Evolutionary conservation across 2,797 vertebrate genomes (phyloP), one percentile per base, ranked within the genome.

Genomic region (Sebastes aleutianus): DNA sequence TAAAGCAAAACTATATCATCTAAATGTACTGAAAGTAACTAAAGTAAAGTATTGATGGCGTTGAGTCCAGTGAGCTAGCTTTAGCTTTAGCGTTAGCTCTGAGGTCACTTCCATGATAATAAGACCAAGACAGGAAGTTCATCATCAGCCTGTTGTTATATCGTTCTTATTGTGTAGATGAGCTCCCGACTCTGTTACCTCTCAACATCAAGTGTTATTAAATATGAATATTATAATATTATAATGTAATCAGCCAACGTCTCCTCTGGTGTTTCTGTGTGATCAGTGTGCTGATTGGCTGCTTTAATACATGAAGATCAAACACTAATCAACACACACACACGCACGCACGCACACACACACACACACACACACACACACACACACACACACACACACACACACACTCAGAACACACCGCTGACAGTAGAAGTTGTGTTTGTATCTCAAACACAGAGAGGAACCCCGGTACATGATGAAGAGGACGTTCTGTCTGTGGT

Each of bases 161-260:
- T 9, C 6, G 43, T 22, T 29, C 18, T 12, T 43, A n/a, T 62
- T 12, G 18, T 62, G 31, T 14, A 22, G 11, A 22, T 69, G 31
- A 14, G 20, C 31, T 36, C 5, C 32, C 27, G 20, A 66, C 36
- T 73, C 78, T 27, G 50, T 65, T 20, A 43, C 32, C 50, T 58
- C 69, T 73, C 57, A 3, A 39, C 70, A 22, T 36, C 31, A 56
- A 63, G 31, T 61, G 78, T 54, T 50, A 20, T 64, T 80, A 63
- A 70, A 74, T 68, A 24, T 62, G 71, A 68, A 2, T 36, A 36
- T 36, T 36, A 36, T 36, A 62, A 69, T 80, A 74, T 80, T 80
- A 74, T 74, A 80, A 74, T 80, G 78, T 32, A 80, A 80, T 80
- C 78, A 80, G 22, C 34, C 53, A 7, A 74, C 39, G 72, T 24